Percentiles rank a stretch among this genome's conserved stretches.
Conservation (phyloP, 2,888 invertebrate species). For the Ceramica pisi region DNA sequence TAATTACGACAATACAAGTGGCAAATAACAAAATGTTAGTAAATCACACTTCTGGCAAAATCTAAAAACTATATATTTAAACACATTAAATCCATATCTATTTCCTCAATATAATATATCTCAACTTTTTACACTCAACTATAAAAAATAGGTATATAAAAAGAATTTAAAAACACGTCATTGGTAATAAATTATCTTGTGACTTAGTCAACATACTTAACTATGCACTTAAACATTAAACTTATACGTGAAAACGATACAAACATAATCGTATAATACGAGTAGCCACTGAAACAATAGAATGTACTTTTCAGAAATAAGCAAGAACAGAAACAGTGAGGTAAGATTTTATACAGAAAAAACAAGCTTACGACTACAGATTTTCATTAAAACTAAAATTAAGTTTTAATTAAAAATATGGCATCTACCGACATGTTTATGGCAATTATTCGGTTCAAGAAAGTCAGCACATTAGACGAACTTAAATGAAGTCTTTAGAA, state of each 20-base stretch:
- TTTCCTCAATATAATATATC: conserved; percentile 81
- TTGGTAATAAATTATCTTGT: conserved; percentile 91
- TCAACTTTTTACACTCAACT: conserved; percentile 84
- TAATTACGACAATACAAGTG: conserved; percentile 65
- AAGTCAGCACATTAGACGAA: conserved; percentile 59
- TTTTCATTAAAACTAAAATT: conserved; percentile 75
- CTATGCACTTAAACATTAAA: conserved; percentile 76
- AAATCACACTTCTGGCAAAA: conserved; percentile 86
- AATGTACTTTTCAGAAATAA: conserved; percentile 73
- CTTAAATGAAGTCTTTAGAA: conserved; percentile 49
- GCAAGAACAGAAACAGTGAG: conserved; percentile 81
- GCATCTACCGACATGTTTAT: conserved; percentile 88
- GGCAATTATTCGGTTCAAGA: conserved; percentile 80
- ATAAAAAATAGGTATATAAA: conserved; percentile 83
- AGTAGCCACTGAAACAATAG: conserved; percentile 65
- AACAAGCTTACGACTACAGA: conserved; percentile 78
- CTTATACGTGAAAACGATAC: conserved; percentile 73
- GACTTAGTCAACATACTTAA: conserved; percentile 89
- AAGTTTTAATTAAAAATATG: conserved; percentile 81
- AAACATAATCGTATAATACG: conserved; percentile 67
- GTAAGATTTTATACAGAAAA: conserved; percentile 79
- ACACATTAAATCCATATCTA: conserved; percentile 78
- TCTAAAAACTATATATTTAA: conserved; percentile 78
- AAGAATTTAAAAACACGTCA: conserved; percentile 89
- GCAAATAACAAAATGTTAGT: conserved; percentile 82